Evolutionary conservation across 1,140 invertebrate genomes (phyloP), one percentile per base, ranked within the genome.

Genomic region (Philotrypesis tridentata): DNA sequence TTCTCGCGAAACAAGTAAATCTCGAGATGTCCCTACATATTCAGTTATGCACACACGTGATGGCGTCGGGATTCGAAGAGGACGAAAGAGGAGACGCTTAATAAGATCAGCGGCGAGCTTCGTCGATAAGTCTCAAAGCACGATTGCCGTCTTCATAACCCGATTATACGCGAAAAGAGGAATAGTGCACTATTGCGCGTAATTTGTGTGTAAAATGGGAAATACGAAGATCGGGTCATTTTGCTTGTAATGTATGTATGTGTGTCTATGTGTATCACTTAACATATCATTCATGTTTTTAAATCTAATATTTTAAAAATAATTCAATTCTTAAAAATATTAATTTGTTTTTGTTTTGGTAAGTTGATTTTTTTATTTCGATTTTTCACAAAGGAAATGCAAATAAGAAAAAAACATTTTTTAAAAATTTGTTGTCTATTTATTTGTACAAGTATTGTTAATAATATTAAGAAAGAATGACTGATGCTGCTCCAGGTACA

Each of bases 141-240:
- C 23, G 21, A 48, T 70, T 75, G 80, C 43, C 61, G 80, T 72
- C 75, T 61, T 79, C 82, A 73, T 84, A 83, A 84, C 82, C 55
- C 79, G 76, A 84, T 85, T 85, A 79, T 40, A 74, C 71, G 67
- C 48, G 48, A 70, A 12, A 6, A 37, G 27, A 43, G 37, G 60
- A 25, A 67, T 55, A 40, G 48, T 73, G 81, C 77, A 79, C 84
- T 84, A 76, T 77, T 43, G 29, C 74, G 55, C 72, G 82, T 84
- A 83, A 86, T 86, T 86, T 85, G 78, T 55, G 82, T 70, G 82
- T 77, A 68, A 84, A 82, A 40, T 78, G 55, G 67, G 68, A 80
- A 67, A 60, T 43, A 7, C 43, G 29, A 25, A 29, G 63, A 67
- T 29, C n/a, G n/a, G 11, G 17, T 21, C 2, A 6, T 21, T 8